Evolutionary conservation across 2,888 invertebrate species (phyloP), one percentile per base, ranked within the genome.

Genomic region (Sicus ferrugineus): DNA sequence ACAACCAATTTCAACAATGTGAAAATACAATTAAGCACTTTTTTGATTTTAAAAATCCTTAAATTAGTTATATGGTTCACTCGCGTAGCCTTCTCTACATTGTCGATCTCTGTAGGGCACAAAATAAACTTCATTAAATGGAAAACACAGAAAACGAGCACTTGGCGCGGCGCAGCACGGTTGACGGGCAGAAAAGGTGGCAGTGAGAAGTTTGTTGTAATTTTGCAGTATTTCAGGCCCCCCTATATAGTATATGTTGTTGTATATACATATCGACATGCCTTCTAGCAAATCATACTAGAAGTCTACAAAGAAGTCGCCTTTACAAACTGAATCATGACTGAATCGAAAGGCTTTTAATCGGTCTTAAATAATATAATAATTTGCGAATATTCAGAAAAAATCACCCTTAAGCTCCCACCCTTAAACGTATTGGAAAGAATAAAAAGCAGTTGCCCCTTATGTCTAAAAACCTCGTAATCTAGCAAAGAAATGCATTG

Each of bases 221-320:
- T 52, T 66, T 68, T 68, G 30, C 65, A 48, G 73, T 77, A 75
- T 73, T 71, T 74, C 72, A 71, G 73, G 75, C 72, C 75, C 77
- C 61, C 21, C 67, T 46, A 70, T 70, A 73, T 68, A 66, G 19
- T 59, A 64, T 58, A 63, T 28, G 52, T 59, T 54, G 54, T 28
- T 54, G 26, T 50, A 65, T 56, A 52, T 48, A 59, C 31, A 11
- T 23, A 38, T 46, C 50, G 73, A 77, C 70, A 63, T 75, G 34
- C 21, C 59, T 28, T 46, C 59, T 67, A 21, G 31, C 31, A 64
- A 34, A 31, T 28, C 52, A 67, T 67, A 58, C 67, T n/a, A 58
- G 7, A 42, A 46, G 21, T 48, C 42, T 66, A 30, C 30, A 28
- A 14, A 23, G 38, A 23, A 50, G 30, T 30, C 14, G 50, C 54